Evolutionary conservation across 2,888 invertebrate genomes (phyloP).

Genomic region (Xanthia togata): DNA sequence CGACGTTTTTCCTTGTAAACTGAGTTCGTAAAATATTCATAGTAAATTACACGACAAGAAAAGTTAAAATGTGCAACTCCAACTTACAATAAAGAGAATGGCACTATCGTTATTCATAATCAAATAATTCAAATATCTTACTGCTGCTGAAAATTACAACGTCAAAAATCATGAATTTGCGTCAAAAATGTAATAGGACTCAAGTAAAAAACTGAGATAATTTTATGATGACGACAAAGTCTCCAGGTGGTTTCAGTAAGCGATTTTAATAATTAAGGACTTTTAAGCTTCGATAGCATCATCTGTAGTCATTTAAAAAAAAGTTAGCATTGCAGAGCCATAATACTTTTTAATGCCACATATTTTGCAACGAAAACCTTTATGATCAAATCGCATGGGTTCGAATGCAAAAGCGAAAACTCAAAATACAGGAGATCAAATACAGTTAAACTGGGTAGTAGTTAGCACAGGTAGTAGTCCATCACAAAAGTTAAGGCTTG

Average conservation of each 20-base stretch:
- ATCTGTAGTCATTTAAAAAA: neutral
- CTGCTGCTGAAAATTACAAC: too few species aligned
- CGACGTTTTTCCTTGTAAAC: too few species aligned
- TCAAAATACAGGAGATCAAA: neutral
- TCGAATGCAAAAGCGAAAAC: neutral
- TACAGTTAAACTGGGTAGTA: neutral
- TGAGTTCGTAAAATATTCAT: too few species aligned
- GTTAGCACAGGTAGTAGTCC: neutral
- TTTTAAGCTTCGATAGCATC: constrained; percentile 12
- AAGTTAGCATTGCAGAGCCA: neutral
- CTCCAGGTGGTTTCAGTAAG: constrained; percentile 6
- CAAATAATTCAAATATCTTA: too few species aligned
- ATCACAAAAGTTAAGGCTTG: neutral
- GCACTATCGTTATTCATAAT: too few species aligned
- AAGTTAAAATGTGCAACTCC: too few species aligned
- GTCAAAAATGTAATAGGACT: too few species aligned
- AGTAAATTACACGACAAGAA: too few species aligned
- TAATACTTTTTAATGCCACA: neutral
- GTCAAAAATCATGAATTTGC: too few species aligned
- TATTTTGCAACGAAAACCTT: neutral
- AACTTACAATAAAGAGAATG: too few species aligned
- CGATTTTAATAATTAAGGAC: constrained; percentile 14
- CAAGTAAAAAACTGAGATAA: neutral
- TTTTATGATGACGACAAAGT: constrained; percentile 5
- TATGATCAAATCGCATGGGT: neutral